These are phyloP conservation scores for Nothocercus julius DNA, from an alignment of 2,113 vertebrate genomes.

Conservation along the genomic window DNA sequence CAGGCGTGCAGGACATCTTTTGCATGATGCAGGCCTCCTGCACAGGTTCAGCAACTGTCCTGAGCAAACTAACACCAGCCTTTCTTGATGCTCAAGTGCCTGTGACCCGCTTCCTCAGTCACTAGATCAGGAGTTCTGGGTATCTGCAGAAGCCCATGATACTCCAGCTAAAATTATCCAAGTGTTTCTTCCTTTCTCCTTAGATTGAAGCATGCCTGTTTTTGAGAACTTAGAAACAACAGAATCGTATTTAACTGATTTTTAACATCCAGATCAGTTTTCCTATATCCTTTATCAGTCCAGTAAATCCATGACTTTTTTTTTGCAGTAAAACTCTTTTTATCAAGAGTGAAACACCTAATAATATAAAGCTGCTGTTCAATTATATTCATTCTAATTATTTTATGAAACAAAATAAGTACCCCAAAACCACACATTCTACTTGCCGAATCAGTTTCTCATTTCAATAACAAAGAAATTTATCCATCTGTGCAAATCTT, in stretches of 20 bases:
- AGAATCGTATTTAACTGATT: not conserved
- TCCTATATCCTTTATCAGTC: not conserved
- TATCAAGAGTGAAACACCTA: not conserved
- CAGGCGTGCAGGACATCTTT: rapidly evolving
- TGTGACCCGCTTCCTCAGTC: not conserved
- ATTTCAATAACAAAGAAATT: not conserved
- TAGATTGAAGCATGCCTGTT: not conserved
- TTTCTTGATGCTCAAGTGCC: not conserved
- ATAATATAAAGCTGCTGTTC: not conserved
- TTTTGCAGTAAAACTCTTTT: not conserved
- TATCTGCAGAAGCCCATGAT: not conserved
- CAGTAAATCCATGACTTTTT: not conserved
- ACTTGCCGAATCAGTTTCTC: not conserved
- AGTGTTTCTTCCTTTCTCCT: not conserved
- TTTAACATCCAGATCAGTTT: not conserved
- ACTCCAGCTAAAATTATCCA: not conserved
- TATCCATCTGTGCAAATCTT: not conserved
- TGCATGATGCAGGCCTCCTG: not conserved
- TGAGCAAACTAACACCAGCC: not conserved
- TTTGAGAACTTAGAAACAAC: not conserved
- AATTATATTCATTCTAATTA: not conserved
- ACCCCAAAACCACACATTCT: not conserved
- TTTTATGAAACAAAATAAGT: not conserved
- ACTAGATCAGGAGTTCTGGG: not conserved
- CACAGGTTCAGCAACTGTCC: not conserved